Evolutionary conservation across 2,888 invertebrate genomes (phyloP).

Genomic region (Drosophila rellima): DNA sequence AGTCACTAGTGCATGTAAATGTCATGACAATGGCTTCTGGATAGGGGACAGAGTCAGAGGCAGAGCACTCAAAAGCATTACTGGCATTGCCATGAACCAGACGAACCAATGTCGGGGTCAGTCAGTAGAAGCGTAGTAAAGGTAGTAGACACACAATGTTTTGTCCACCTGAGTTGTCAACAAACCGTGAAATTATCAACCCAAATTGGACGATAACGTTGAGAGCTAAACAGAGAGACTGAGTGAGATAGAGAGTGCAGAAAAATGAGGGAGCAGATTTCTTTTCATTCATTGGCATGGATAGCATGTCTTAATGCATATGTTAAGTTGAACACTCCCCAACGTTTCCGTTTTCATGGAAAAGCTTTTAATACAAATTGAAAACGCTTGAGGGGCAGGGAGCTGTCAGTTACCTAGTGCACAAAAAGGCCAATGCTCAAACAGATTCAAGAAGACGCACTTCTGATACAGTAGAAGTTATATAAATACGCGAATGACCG

Average conservation of each 20-base stretch:
- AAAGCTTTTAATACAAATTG: constrained; percentile 82
- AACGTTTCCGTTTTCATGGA: constrained; percentile 1
- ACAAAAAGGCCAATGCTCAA: constrained; percentile 56
- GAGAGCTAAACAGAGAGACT: constrained; percentile 19
- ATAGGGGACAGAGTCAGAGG: constrained; percentile 3
- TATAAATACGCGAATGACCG: constrained; percentile 49
- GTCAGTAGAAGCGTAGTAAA: constrained; percentile 23
- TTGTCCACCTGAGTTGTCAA: constrained; percentile 82
- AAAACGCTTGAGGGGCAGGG: constrained; percentile 63
- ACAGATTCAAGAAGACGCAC: constrained; percentile 51
- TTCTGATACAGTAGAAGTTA: constrained; percentile 54
- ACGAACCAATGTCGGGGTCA: constrained; percentile 46
- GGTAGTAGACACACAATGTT: constrained; percentile 53
- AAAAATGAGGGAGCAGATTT: constrained; percentile 3
- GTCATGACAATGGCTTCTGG: constrained; percentile 71
- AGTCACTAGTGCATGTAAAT: constrained; percentile 80
- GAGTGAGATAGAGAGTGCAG: neutral
- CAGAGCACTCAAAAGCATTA: constrained; percentile 53
- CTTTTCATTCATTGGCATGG: constrained; percentile 37
- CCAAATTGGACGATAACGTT: constrained; percentile 71
- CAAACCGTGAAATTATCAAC: constrained; percentile 83
- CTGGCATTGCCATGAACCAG: constrained; percentile 43
- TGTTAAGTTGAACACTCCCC: constrained; percentile 61
- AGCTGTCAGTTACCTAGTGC: constrained; percentile 20
- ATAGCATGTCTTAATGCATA: constrained; percentile 62